A percentile compares a stretch with the other conserved stretches of the same genome.
These are phyloP conservation scores for Tapirus indicus DNA, from an alignment of 2,797 vertebrate species.

Conservation along the genomic window DNA sequence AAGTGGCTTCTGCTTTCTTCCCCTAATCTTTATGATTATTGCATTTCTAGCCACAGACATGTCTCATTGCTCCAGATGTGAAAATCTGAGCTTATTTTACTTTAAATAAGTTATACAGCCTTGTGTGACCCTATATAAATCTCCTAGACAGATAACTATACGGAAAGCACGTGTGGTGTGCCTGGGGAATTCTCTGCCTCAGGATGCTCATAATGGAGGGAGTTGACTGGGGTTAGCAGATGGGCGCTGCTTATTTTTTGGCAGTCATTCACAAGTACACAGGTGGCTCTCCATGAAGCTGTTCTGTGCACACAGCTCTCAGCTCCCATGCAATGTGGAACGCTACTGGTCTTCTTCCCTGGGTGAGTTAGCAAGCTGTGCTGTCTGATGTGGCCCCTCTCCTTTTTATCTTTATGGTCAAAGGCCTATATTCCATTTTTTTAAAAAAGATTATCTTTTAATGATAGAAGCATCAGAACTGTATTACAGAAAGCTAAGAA, in stretches of 20 bases:
- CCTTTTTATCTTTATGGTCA: background rate
- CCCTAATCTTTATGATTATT: constrained; percentile 22
- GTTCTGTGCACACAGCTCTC: constrained; percentile 61
- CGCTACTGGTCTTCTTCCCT: background rate
- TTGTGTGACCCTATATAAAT: constrained; percentile 57
- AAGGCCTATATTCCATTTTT: background rate
- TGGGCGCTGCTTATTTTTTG: constrained; percentile 82
- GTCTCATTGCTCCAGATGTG: background rate
- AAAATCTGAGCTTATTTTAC: constrained; percentile 52
- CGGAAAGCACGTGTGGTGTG: constrained; percentile 34
- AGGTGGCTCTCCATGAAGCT: constrained; percentile 80
- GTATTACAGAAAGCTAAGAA: background rate
- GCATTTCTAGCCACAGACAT: background rate
- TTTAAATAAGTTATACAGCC: constrained; percentile 62
- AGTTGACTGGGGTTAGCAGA: constrained; percentile 83
- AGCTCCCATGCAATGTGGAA: background rate
- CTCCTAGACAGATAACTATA: constrained; percentile 78
- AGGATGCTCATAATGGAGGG: constrained; percentile 54
- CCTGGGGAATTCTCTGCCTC: constrained; percentile 58
- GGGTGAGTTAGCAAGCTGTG: background rate
- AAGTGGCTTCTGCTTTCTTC: background rate
- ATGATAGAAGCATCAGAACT: background rate
- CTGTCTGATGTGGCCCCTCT: background rate
- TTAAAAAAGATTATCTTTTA: background rate
- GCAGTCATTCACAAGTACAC: constrained; percentile 73